Percentiles rank a stretch among this genome's conserved stretches.
These are phyloP conservation scores for Catagonus wagneri DNA, from an alignment of 2,113 vertebrate genomes.

Conservation along the genomic window DNA sequence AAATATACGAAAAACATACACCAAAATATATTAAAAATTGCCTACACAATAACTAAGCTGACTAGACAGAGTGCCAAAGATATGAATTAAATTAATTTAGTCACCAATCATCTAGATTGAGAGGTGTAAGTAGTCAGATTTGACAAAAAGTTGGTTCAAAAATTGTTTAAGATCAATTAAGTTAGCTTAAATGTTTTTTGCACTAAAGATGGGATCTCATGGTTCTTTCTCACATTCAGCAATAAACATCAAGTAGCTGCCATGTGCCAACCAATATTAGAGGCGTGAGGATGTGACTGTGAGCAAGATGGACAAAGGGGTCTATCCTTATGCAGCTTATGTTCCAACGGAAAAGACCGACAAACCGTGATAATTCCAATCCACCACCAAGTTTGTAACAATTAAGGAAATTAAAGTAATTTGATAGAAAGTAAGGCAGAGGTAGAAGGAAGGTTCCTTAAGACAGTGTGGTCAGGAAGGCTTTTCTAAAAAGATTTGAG, in stretches of 20 bases:
- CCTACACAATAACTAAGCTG: not conserved
- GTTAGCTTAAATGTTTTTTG: not conserved
- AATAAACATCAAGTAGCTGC: not conserved
- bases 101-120: not conserved
- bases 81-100: not conserved
- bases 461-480: not conserved
- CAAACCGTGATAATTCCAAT: not conserved
- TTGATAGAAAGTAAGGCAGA: not conserved
- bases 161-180: constrained; percentile 7
- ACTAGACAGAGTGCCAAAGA: not conserved
- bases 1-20: not conserved
- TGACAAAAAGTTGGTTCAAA: not conserved
- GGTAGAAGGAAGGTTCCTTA: not conserved
- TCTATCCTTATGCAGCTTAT: not conserved
- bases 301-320: not conserved
- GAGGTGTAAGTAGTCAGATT: not conserved
- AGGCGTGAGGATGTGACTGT: not conserved
- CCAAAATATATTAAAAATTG: constrained; percentile 16
- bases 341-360: not conserved
- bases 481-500: not conserved
- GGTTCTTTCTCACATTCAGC: not conserved
- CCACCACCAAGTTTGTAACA: not conserved
- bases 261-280: not conserved
- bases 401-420: not conserved
- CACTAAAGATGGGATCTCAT: not conserved